A percentile compares a stretch with the other conserved stretches of the same genome.
These are phyloP conservation scores for Meandrusa payeni DNA, from an alignment of 2,888 invertebrate genomes.

Conservation along the genomic window DNA sequence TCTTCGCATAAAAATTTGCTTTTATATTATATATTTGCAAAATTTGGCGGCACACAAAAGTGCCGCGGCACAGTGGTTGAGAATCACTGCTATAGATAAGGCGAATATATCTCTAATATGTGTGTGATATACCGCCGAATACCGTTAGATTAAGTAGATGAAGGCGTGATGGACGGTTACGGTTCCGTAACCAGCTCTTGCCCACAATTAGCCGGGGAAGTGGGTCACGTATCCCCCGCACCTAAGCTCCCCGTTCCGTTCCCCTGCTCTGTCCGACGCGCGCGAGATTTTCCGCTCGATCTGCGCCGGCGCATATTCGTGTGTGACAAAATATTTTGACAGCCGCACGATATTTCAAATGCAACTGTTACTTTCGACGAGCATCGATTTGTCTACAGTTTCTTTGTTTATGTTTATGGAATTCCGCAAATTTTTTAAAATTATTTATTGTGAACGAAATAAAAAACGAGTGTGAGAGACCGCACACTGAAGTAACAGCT, in stretches of 20 bases:
- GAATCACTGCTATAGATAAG: too few species aligned
- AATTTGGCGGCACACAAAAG: too few species aligned
- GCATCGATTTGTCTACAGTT: conserved; percentile 2
- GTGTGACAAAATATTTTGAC: conserved; percentile 13
- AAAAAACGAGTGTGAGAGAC: too few species aligned
- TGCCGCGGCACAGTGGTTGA: too few species aligned
- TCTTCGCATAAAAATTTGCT: too few species aligned
- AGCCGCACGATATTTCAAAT: conserved; percentile 2
- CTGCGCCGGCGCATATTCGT: conserved; percentile 10
- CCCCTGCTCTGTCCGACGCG: conserved; percentile 6
- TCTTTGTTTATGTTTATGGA: background rate
- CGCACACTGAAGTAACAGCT: too few species aligned
- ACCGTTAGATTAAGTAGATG: background rate
- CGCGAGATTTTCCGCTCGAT: conserved; percentile 20
- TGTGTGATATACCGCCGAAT: background rate
- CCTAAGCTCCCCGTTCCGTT: background rate
- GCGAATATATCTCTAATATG: too few species aligned
- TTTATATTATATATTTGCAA: too few species aligned
- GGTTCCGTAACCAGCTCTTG: conserved; percentile 20
- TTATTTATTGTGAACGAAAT: too few species aligned
- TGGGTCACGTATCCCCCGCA: conserved; percentile 18
- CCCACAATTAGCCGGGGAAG: conserved; percentile 26
- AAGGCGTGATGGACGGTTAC: conserved; percentile 10
- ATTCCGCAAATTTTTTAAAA: too few species aligned
- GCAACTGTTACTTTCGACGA: conserved; percentile 1